Percentiles rank a stretch among this genome's conserved stretches.
These are phyloP conservation scores for Epirrhoe tristata DNA, from an alignment of 2,888 invertebrate genomes.

Conservation along the genomic window DNA sequence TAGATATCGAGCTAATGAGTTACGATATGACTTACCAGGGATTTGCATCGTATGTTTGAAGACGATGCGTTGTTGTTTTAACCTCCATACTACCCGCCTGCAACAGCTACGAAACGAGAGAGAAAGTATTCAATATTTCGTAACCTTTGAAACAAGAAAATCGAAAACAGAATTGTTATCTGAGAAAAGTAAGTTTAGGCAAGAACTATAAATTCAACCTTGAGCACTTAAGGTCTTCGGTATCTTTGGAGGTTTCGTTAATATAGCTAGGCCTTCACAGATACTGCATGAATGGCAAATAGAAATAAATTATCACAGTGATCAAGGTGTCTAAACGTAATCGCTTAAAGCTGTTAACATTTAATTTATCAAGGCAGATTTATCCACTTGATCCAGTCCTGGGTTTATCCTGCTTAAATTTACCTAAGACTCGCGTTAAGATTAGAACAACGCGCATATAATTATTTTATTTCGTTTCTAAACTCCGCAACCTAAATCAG, in stretches of 20 bases:
- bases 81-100: conserved; percentile 75
- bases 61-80: conserved; percentile 78
- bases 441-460: background rate
- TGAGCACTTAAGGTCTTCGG: conserved; percentile 10
- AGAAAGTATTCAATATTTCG: conserved; percentile 77
- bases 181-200: conserved; percentile 40
- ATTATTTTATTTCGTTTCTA: too few relatives aligned
- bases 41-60: conserved; percentile 63
- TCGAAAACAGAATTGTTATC: conserved; percentile 62
- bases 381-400: conserved; percentile 22
- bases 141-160: conserved; percentile 70
- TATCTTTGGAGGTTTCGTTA: conserved; percentile 10
- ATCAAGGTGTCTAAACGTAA: conserved; percentile 26
- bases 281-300: conserved; percentile 23
- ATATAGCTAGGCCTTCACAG: conserved; percentile 17
- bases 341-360: conserved; percentile 31
- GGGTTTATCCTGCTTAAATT: conserved; percentile 11
- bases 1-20: conserved; percentile 44
- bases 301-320: conserved; percentile 28
- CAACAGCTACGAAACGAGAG: conserved; percentile 76
- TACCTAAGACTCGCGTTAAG: background rate
- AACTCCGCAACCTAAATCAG: too few relatives aligned
- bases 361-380: conserved; percentile 32
- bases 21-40: conserved; percentile 49
- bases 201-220: conserved; percentile 17